Conservation (phyloP, 1,140 invertebrate species). For the Aradophagus sp. region DNA sequence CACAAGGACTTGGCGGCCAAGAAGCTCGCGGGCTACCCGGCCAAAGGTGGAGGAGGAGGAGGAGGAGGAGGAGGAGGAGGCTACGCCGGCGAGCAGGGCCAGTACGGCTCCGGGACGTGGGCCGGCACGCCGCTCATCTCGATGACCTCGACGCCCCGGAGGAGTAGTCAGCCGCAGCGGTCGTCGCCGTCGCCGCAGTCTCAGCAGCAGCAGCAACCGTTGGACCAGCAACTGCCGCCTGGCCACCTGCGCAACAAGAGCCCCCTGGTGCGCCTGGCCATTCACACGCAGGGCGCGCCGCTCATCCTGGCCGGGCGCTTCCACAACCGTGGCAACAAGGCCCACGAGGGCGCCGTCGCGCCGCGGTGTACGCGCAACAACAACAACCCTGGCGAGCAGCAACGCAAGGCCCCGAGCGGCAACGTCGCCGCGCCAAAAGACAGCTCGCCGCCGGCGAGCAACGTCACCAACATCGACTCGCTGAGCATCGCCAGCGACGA, state of each 20-base stretch:
- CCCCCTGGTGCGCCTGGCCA: constrained; percentile 80
- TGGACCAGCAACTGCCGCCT: constrained; percentile 50
- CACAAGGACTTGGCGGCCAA: constrained; percentile 60
- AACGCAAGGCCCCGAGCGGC: constrained; percentile 36
- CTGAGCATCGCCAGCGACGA: constrained; percentile 85
- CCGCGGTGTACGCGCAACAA: constrained; percentile 2
- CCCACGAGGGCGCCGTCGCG: constrained; percentile 52
- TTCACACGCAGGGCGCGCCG: constrained; percentile 85
- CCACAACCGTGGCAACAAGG: constrained; percentile 62
- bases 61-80: too few species aligned
- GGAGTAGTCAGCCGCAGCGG: constrained; percentile 70
- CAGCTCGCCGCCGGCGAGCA: constrained; percentile 28
- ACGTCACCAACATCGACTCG: constrained; percentile 77
- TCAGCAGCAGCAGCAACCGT: constrained; percentile 54
- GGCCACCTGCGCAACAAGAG: constrained; percentile 69
- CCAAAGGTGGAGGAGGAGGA: too few species aligned
- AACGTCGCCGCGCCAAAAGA: constrained; percentile 23
- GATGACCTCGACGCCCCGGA: constrained; percentile 70
- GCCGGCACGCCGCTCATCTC: constrained; percentile 83
- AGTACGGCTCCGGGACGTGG: constrained; percentile 73
- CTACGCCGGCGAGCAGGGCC: constrained; percentile 61
- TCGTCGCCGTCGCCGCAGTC: constrained; percentile 41
- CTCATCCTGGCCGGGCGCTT: constrained; percentile 81
- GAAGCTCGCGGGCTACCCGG: constrained; percentile 54
- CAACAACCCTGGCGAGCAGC: constrained; percentile 7